phyloP scores from a whole-genome alignment of 2,113 vertebrate species.

The Larimichthys polyactis region DNA sequence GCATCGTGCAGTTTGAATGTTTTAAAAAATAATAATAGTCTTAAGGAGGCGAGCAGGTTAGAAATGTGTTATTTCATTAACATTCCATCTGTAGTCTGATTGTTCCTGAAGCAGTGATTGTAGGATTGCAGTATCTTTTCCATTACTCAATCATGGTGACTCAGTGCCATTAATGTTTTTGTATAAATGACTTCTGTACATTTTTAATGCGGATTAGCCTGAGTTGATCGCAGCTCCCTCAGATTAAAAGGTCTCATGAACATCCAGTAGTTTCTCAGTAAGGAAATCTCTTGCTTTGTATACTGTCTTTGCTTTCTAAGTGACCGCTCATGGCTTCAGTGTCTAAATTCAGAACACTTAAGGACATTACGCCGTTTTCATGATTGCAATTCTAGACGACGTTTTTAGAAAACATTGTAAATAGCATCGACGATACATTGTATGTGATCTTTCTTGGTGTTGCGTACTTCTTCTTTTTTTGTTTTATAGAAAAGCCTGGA shows the following conservation, averaged over 20 bases:
- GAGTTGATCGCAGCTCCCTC: constrained; percentile 55
- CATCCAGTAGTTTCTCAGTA: constrained; percentile 42
- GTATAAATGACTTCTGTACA: constrained; percentile 63
- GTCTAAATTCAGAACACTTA: constrained; percentile 64
- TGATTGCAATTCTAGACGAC: constrained; percentile 61
- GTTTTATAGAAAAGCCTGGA: constrained; percentile 61
- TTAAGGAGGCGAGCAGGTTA: constrained; percentile 87
- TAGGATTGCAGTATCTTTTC: constrained; percentile 89
- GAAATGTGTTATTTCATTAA: constrained; percentile 86
- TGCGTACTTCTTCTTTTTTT: constrained; percentile 74
- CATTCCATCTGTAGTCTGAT: constrained; percentile 93
- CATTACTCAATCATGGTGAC: constrained; percentile 91
- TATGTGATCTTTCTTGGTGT: constrained; percentile 77
- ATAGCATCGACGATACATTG: constrained; percentile 71
- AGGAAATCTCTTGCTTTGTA: constrained; percentile 52
- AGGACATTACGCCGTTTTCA: constrained; percentile 63
- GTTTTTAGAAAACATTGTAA: constrained; percentile 81
- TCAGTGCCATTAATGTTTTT: constrained; percentile 91
- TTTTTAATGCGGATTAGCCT: constrained; percentile 66
- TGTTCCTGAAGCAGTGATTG: constrained; percentile 95
- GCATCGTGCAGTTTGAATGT: constrained; percentile 92
- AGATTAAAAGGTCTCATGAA: constrained; percentile 63
- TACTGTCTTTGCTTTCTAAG: constrained; percentile 65
- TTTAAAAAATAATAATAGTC: constrained; percentile 81
- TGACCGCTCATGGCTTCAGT: constrained; percentile 64